Evolutionary conservation across 2,888 invertebrate genomes (phyloP).

Genomic region (Drosophila borborema): DNA sequence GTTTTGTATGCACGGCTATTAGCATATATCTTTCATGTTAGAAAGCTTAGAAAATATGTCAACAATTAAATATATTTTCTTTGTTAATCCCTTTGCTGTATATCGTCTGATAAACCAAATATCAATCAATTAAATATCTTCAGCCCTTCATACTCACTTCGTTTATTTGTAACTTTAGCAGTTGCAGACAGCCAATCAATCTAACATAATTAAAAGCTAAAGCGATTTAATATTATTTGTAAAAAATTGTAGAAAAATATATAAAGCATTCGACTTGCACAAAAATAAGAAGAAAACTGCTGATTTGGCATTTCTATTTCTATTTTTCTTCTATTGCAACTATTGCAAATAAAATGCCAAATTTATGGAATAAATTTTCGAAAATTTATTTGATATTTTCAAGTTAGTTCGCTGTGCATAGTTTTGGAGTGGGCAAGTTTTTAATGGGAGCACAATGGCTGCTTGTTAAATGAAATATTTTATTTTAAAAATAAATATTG

Average conservation of each 20-base stretch:
- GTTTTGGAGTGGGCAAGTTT: not conserved
- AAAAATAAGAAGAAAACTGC: not conserved
- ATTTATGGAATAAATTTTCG: not conserved
- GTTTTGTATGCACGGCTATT: too few relatives aligned
- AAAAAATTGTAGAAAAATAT: not conserved
- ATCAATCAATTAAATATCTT: too few relatives aligned
- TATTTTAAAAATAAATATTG: slow-evolving; percentile 31
- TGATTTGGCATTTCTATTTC: not conserved
- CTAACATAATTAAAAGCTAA: not conserved
- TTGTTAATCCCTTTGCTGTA: too few relatives aligned
- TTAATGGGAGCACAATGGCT: slow-evolving; percentile 2
- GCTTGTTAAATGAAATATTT: slow-evolving; percentile 24
- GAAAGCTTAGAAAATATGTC: too few relatives aligned
- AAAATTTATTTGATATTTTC: not conserved
- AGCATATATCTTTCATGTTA: too few relatives aligned
- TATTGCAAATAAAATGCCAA: not conserved
- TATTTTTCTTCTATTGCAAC: not conserved
- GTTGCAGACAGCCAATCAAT: not conserved
- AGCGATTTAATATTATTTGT: not conserved
- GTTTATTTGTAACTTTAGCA: not conserved
- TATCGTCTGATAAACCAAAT: too few relatives aligned
- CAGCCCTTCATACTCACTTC: too few relatives aligned
- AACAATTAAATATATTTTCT: too few relatives aligned
- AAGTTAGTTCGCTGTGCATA: not conserved
- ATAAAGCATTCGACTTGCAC: not conserved